Conservation (phyloP, 2,797 vertebrate genomes). For the Takifugu ocellatus region DNA sequence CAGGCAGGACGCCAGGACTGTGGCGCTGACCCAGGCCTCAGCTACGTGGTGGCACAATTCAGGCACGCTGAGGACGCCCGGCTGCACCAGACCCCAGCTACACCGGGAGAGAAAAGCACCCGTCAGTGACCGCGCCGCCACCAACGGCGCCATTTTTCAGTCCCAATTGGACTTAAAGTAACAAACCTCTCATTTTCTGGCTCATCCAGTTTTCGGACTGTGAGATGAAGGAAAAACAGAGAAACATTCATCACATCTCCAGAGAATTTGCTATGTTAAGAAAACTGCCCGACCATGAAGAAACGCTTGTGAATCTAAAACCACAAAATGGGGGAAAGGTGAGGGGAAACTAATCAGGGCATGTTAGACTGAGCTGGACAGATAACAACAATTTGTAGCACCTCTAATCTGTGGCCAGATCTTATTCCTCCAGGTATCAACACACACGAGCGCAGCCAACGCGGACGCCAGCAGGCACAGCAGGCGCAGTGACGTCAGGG, state of each 20-base stretch:
- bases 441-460: slow-evolving; percentile 79
- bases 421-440: slow-evolving; percentile 90
- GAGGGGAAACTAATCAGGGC: too few species aligned
- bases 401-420: slow-evolving; percentile 92
- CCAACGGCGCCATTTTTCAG: not conserved
- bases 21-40: slow-evolving; percentile 85
- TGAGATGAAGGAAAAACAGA: slow-evolving; percentile 53
- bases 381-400: slow-evolving; percentile 37
- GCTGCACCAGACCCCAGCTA: slow-evolving; percentile 96
- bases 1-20: slow-evolving; percentile 75
- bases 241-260: not conserved
- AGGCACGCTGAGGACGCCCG: slow-evolving; percentile 89
- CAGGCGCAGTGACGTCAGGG: slow-evolving; percentile 87
- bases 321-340: too few species aligned
- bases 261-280: too few species aligned
- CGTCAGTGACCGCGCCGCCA: not conserved
- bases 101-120: slow-evolving; percentile 8
- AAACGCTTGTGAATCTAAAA: too few species aligned
- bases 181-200: slow-evolving; percentile 91
- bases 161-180: not conserved
- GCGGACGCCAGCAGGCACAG: slow-evolving; percentile 85
- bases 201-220: slow-evolving; percentile 84
- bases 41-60: slow-evolving; percentile 92
- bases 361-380: too few species aligned
- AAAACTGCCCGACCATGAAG: too few species aligned